Conservation (phyloP, 2,113 vertebrate species). For the Poeciliopsis occidentalis region DNA sequence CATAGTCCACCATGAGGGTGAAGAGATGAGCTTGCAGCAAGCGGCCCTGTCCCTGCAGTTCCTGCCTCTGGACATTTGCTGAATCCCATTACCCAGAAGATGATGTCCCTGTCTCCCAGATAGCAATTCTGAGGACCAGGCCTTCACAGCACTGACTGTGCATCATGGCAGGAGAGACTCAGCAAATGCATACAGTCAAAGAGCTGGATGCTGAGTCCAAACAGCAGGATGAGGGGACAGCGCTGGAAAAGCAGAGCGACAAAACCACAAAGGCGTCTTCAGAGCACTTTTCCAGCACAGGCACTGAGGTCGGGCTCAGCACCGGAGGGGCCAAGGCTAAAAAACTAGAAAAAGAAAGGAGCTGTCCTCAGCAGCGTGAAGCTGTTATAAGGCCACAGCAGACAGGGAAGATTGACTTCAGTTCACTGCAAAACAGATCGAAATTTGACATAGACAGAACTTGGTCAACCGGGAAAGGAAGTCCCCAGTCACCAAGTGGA, state of each 20-base stretch:
- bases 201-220: conserved; percentile 80
- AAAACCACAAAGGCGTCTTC: conserved; percentile 70
- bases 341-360: conserved; percentile 81
- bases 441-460: conserved; percentile 80
- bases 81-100: conserved; percentile 57
- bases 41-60: conserved; percentile 68
- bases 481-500: conserved; percentile 82
- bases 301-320: conserved; percentile 69
- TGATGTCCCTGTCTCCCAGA: conserved; percentile 80
- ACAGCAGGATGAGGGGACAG: conserved; percentile 80
- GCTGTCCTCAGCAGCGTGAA: conserved; percentile 86
- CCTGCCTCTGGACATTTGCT: conserved; percentile 68
- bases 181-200: conserved; percentile 82
- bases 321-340: conserved; percentile 68
- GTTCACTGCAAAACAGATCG: conserved; percentile 82
- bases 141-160: conserved; percentile 73
- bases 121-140: conserved; percentile 76
- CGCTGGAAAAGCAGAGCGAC: conserved; percentile 80
- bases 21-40: conserved; percentile 75
- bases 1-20: conserved; percentile 61
- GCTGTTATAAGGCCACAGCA: conserved; percentile 89
- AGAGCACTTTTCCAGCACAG: conserved; percentile 70
- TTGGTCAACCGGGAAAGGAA: conserved; percentile 83
- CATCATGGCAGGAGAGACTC: conserved; percentile 92
- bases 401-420: conserved; percentile 87